Conservation (phyloP, 2,797 vertebrate species). For the Betta splendens region DNA sequence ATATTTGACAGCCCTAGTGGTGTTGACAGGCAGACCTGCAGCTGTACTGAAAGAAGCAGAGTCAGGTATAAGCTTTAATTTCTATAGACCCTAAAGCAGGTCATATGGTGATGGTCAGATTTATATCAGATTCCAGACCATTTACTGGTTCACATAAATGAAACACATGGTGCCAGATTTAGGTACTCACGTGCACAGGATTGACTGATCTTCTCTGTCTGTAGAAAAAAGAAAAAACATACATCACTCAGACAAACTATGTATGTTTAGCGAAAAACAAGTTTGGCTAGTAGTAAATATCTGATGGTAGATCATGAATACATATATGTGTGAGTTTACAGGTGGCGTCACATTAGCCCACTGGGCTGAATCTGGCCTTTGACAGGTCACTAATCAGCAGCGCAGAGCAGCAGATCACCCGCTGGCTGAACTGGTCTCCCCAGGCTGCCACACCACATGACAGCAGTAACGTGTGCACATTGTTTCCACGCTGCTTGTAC, state of each 20-base stretch:
- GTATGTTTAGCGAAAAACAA: not conserved
- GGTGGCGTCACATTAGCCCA: too few species aligned
- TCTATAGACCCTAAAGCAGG: not conserved
- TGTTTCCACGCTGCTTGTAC: conserved; percentile 27
- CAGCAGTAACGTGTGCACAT: conserved; percentile 20
- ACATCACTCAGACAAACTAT: not conserved
- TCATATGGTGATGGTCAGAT: not conserved
- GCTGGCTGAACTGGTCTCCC: conserved; percentile 52
- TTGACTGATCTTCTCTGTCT: conserved; percentile 93
- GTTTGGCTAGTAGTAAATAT: conserved; percentile 1
- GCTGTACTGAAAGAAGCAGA: not conserved
- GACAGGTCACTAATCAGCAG: not conserved
- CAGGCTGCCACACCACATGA: conserved; percentile 27
- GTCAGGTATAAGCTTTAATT: not conserved
- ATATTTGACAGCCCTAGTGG: not conserved
- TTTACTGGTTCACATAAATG: not conserved
- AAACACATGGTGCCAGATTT: conserved; percentile 4
- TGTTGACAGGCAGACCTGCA: not conserved
- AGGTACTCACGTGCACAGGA: conserved; percentile 94
- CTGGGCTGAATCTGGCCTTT: too few species aligned
- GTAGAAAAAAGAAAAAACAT: conserved; percentile 45
- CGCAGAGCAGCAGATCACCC: conserved; percentile 29
- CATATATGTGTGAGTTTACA: too few species aligned
- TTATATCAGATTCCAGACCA: not conserved
- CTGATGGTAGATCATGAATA: too few species aligned